Evolutionary conservation across 2,888 invertebrate genomes (phyloP).

Genomic region (Catonia carolina): DNA sequence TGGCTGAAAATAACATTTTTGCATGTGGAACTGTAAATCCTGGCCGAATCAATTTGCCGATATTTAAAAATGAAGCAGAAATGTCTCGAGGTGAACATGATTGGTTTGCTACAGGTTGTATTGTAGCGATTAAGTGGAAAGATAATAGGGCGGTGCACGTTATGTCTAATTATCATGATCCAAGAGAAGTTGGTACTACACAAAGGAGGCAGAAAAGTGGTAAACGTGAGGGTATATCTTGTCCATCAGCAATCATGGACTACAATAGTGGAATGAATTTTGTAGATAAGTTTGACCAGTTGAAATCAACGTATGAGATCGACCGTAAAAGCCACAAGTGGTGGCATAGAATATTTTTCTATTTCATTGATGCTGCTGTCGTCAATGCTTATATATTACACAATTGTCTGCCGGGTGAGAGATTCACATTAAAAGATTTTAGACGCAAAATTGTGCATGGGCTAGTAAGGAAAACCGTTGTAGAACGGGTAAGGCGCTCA

Average conservation of each 20-base stretch:
- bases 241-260: slow-evolving; percentile 33
- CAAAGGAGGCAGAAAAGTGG: slow-evolving; percentile 19
- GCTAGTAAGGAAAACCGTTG: background rate
- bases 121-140: slow-evolving; percentile 25
- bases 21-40: slow-evolving; percentile 17
- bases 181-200: slow-evolving; percentile 25
- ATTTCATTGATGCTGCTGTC: slow-evolving; percentile 33
- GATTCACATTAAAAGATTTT: slow-evolving; percentile 9
- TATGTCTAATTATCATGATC: slow-evolving; percentile 25
- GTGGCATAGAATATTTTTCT: slow-evolving; percentile 35
- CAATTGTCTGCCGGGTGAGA: slow-evolving; percentile 2
- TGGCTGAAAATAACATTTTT: background rate
- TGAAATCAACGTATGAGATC: slow-evolving; percentile 33
- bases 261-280: slow-evolving; percentile 36
- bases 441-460: slow-evolving; percentile 10
- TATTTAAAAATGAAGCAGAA: slow-evolving; percentile 1
- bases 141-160: slow-evolving; percentile 26
- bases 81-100: slow-evolving; percentile 10
- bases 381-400: slow-evolving; percentile 25
- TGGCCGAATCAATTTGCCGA: background rate
- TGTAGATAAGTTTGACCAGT: slow-evolving; percentile 36
- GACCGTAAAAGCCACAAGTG: slow-evolving; percentile 36
- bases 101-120: slow-evolving; percentile 5
- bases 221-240: slow-evolving; percentile 25
- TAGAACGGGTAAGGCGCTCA: background rate